Percentiles rank a stretch among this genome's conserved stretches.
phyloP scores from a whole-genome alignment of 2,113 vertebrate species.

The Antidorcas marsupialis region DNA sequence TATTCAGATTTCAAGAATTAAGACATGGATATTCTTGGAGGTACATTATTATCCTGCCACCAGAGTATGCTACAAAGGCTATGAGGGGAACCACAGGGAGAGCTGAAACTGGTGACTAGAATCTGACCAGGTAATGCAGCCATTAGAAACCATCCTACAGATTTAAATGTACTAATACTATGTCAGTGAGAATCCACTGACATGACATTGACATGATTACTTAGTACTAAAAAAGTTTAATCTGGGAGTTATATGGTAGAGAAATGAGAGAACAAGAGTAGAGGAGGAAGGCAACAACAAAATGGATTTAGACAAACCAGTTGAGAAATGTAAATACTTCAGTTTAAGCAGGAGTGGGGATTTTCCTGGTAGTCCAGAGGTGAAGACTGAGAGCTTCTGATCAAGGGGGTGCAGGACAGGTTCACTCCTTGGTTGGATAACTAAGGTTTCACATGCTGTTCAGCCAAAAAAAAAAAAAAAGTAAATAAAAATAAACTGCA shows the following conservation, averaged over 20 bases:
- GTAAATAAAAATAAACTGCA: neutral
- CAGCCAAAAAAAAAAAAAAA: neutral
- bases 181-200: neutral
- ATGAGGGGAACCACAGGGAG: neutral
- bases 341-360: neutral
- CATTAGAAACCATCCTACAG: neutral
- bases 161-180: neutral
- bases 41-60: neutral
- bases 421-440: neutral
- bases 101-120: neutral
- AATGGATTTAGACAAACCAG: neutral
- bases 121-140: neutral
- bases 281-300: neutral
- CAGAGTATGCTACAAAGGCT: neutral
- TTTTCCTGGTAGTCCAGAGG: neutral
- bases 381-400: neutral
- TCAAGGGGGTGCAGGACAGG: neutral
- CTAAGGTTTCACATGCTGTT: neutral
- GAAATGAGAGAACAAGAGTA: neutral
- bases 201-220: neutral
- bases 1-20: neutral
- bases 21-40: neutral
- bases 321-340: neutral
- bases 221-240: neutral
- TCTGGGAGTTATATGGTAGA: neutral